Evolutionary conservation across 1,140 invertebrate species (phyloP), one percentile per base, ranked within the genome.

Genomic region (Brachionus paranguensis): DNA sequence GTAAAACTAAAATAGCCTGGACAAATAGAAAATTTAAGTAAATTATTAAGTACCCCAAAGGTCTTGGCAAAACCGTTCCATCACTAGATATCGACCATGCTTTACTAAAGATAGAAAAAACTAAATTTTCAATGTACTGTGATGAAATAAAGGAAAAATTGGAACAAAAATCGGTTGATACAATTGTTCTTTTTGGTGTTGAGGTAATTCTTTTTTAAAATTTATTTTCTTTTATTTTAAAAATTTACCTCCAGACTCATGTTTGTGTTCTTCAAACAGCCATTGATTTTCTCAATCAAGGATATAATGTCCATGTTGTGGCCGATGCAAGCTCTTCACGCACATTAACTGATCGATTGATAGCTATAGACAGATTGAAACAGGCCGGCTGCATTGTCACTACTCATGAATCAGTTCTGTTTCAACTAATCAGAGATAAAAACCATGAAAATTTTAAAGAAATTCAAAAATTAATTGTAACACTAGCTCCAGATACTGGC

Each of bases 191-290:
- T 27, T 76, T 76, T 24, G 72, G 72, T 24, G 72, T 76, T 47
- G 72, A 76, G 7, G 72, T 76, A 76, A 24, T 50, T 27, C 33
- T 37, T 37, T 37, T 7, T 37, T 6, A 6, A n/a, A 37, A 37
- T 7, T 37, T 6, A 17, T 43, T 74, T 43, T 8, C 20, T 14
- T 74, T 78, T 27, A 91, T 94, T 50, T 91, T 96, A 29, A 88
- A 96, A 0, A 94, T 94, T 91, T 95, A 95, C 0, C 91, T 96
- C 85, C 95, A 96, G 92, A 91, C 94, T 0, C 95, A 97, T 87
- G 93, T 95, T 4, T 96, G 95, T 88, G 91, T 97, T 10, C 94
- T 95, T 87, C 94, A 95, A 87, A 96, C 95, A 0, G 94, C 93
- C 0, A 92, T 95, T 53, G 94, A 95, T 89, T 89, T 96, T 0